Evolutionary conservation across 2,888 invertebrate species (phyloP).

Genomic region (Coecobrya sp.): DNA sequence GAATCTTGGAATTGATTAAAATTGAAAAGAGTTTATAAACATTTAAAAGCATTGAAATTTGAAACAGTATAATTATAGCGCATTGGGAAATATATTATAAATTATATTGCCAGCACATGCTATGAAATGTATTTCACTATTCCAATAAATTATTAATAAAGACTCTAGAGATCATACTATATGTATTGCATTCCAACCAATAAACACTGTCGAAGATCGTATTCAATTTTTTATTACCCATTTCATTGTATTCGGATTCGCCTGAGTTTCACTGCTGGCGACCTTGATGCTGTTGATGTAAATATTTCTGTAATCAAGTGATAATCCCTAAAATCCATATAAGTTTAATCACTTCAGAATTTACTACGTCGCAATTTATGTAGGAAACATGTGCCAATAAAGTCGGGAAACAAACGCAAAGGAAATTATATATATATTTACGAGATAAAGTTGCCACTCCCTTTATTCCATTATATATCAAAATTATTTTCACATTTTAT

Average conservation of each 20-base stretch:
- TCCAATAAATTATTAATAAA: conserved; percentile 35
- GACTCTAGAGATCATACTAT: conserved; percentile 10
- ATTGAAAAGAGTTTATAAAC: conserved; percentile 87
- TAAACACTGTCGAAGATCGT: neutral
- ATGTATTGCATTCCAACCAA: conserved; percentile 5
- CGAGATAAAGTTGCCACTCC: no score
- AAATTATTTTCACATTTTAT: no score
- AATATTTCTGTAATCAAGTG: no score
- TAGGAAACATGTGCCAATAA: no score
- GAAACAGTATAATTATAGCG: conserved; percentile 35
- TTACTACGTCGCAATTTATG: neutral
- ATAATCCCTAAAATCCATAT: no score
- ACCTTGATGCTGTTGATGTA: no score
- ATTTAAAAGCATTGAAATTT: neutral
- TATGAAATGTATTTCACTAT: conserved; percentile 47
- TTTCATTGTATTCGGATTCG: neutral
- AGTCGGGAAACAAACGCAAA: no score
- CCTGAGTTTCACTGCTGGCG: neutral
- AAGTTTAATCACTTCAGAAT: no score
- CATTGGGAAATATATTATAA: conserved; percentile 17
- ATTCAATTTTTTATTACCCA: neutral
- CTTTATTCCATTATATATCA: no score
- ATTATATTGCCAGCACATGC: conserved; percentile 1
- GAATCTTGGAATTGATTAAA: conserved; percentile 88
- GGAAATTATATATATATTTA: no score